Conservation (phyloP, 2,113 vertebrate genomes). For the Cygnus buccinator region DNA sequence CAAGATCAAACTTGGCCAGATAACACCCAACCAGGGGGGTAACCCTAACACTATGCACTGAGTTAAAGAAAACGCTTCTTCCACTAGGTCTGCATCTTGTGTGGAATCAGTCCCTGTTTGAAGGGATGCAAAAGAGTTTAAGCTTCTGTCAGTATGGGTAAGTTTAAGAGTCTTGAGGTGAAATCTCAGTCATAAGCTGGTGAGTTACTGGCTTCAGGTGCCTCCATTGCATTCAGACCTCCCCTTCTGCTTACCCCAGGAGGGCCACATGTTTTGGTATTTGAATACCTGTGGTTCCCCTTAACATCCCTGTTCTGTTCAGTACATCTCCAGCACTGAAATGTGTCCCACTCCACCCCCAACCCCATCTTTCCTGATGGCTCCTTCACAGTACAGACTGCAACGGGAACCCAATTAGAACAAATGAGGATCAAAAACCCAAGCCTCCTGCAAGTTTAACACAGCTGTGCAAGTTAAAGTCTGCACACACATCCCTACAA, state of each 20-base stretch:
- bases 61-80: background rate
- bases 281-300: background rate
- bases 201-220: background rate
- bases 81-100: background rate
- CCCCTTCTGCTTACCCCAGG: background rate
- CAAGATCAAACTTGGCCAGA: background rate
- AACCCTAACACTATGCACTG: background rate
- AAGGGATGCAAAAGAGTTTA: background rate
- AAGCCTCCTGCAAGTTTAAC: background rate
- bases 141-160: background rate
- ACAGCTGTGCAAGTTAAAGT: background rate
- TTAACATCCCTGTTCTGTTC: background rate
- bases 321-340: background rate
- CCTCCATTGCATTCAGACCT: background rate
- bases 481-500: background rate
- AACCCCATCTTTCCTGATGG: background rate
- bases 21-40: background rate
- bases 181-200: background rate
- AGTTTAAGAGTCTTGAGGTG: background rate
- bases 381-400: background rate
- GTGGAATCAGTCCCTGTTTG: background rate
- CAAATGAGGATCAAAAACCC: background rate
- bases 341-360: rapidly evolving
- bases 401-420: background rate
- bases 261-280: background rate